Percentiles rank a stretch among this genome's conserved stretches.
Conservation (phyloP, 2,888 invertebrate genomes). For the Scelioninae gen. 1 region DNA sequence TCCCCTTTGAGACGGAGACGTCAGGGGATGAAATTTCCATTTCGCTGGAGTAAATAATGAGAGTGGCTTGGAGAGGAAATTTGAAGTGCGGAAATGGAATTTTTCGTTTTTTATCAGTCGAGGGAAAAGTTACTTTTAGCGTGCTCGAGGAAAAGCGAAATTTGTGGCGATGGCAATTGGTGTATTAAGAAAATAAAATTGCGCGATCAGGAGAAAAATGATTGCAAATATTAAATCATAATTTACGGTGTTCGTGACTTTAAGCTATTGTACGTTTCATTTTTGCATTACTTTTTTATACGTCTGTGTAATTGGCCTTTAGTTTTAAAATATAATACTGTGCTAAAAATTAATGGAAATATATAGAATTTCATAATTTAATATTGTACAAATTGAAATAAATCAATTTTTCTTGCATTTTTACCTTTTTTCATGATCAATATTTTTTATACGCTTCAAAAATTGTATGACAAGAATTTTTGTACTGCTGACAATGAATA, state of each 20-base stretch:
- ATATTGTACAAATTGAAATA: too few relatives aligned
- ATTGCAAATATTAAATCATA: too few relatives aligned
- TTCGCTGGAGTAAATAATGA: slow-evolving; percentile 37
- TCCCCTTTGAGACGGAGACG: neutral
- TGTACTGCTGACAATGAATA: too few relatives aligned
- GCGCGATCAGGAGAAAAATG: neutral
- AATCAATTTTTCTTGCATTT: too few relatives aligned
- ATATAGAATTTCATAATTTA: too few relatives aligned
- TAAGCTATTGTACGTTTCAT: neutral
- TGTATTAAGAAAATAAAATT: slow-evolving; percentile 17
- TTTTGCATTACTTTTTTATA: neutral
- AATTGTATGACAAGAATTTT: too few relatives aligned
- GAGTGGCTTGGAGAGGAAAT: slow-evolving; percentile 3
- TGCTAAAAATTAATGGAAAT: too few relatives aligned
- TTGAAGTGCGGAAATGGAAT: slow-evolving; percentile 19
- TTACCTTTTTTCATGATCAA: too few relatives aligned
- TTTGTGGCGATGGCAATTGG: slow-evolving; percentile 1
- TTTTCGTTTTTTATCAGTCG: slow-evolving; percentile 8
- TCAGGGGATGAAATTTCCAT: slow-evolving; percentile 31
- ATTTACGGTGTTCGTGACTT: neutral
- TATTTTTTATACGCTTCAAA: too few relatives aligned
- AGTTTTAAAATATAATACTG: too few relatives aligned
- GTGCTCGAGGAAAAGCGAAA: neutral
- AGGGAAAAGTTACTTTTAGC: slow-evolving; percentile 14
- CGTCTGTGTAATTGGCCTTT: too few relatives aligned